A percentile compares a stretch with the other conserved stretches of the same genome.
Conservation (phyloP, 2,797 vertebrate genomes). For the Platyrinchus mystaceus region DNA sequence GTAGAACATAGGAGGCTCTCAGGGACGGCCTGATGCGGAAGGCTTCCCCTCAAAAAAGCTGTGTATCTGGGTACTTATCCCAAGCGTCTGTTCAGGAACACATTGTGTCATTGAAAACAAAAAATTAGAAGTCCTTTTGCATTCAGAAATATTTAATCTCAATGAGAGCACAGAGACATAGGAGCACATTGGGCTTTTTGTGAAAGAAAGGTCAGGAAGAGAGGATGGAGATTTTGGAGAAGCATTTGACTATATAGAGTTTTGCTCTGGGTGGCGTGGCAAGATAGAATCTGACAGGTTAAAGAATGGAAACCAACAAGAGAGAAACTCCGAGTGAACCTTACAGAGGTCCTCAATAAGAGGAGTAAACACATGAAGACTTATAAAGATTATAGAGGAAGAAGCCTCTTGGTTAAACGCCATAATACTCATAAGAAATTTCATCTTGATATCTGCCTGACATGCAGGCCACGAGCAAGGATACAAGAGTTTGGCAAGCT, state of each 20-base stretch:
- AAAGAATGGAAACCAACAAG: not conserved
- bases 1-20: not conserved
- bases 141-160: not conserved
- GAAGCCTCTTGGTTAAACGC: not conserved
- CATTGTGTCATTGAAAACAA: not conserved
- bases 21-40: not conserved
- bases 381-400: not conserved
- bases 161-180: not conserved
- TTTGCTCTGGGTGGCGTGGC: not conserved
- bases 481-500: not conserved
- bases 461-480: not conserved
- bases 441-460: not conserved
- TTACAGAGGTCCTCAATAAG: not conserved
- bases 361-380: not conserved
- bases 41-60: not conserved
- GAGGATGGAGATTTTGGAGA: not conserved
- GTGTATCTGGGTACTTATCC: not conserved
- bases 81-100: not conserved
- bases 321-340: not conserved
- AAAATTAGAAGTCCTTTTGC: not conserved
- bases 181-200: not conserved
- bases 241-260: not conserved
- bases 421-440: not conserved
- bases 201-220: not conserved
- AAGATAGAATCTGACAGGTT: not conserved